A percentile compares a stretch with the other conserved stretches of the same genome.
Conservation (phyloP, 1,140 invertebrate genomes). For the Cotesia vestalis region DNA sequence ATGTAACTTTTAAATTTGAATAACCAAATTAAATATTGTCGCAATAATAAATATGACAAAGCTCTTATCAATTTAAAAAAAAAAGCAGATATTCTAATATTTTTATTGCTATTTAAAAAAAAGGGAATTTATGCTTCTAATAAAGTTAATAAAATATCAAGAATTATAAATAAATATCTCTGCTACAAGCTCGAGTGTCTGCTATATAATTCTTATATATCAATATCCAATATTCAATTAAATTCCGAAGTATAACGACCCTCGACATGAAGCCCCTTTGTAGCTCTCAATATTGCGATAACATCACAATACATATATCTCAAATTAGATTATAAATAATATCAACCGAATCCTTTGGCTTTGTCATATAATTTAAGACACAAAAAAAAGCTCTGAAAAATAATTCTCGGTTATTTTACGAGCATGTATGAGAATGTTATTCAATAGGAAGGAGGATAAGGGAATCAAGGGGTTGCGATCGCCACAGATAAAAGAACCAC, state of each 20-base stretch:
- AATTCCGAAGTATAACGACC: conserved; percentile 19
- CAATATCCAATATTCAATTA: conserved; percentile 59
- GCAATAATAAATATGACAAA: no score
- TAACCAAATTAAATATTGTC: no score
- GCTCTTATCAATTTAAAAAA: no score
- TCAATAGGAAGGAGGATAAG: conserved; percentile 36
- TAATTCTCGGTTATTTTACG: conserved; percentile 43
- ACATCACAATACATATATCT: conserved; percentile 34
- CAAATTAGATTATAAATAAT: conserved; percentile 13
- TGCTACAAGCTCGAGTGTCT: conserved; percentile 22
- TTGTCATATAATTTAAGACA: background rate
- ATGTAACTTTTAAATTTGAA: no score
- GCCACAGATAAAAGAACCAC: conserved; percentile 1
- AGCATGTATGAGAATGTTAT: conserved; percentile 18
- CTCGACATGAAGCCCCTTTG: conserved; percentile 15
- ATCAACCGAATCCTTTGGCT: background rate
- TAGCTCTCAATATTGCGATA: conserved; percentile 37
- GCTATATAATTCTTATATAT: conserved; percentile 38
- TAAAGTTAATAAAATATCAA: no score
- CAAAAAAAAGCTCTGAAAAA: conserved; percentile 35
- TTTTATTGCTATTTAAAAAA: no score
- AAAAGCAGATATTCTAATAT: no score
- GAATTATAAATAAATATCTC: conserved; percentile 16
- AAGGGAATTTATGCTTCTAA: no score
- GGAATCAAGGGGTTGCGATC: conserved; percentile 30